Evolutionary conservation across 30 jellyfish, hydroid and myxozoan species (phyloP).

Genomic region (Aurelia aurita): DNA sequence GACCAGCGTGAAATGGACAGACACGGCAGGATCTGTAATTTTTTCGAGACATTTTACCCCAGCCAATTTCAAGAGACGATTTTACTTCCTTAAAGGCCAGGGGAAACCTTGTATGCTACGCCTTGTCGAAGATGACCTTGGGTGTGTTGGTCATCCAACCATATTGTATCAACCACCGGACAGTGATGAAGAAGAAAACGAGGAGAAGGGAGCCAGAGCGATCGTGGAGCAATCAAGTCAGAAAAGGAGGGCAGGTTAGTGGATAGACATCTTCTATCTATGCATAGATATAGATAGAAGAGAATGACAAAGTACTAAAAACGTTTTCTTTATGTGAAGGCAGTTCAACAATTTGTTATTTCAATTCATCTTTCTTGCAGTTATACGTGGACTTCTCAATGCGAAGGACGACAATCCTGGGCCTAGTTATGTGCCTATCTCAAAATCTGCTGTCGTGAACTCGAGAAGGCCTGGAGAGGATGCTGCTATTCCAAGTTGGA

Average conservation of each 20-base stretch:
- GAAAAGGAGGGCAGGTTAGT: slow-evolving; percentile 23
- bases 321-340: too few relatives aligned
- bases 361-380: too few relatives aligned
- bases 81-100: slow-evolving; percentile 12
- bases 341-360: too few relatives aligned
- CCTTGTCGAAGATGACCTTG: slow-evolving; percentile 11
- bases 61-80: slow-evolving; percentile 22
- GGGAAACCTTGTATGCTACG: slow-evolving; percentile 18
- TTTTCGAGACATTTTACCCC: slow-evolving; percentile 14
- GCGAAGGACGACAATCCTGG: too few relatives aligned
- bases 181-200: slow-evolving; percentile 11
- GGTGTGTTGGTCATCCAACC: slow-evolving; percentile 15
- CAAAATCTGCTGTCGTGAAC: too few relatives aligned
- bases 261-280: not conserved
- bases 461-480: too few relatives aligned
- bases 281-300: not conserved
- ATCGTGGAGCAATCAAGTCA: slow-evolving; percentile 15
- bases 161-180: slow-evolving; percentile 13
- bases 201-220: too few relatives aligned
- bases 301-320: too few relatives aligned
- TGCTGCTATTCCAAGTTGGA: too few relatives aligned
- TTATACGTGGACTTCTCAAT: too few relatives aligned
- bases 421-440: too few relatives aligned
- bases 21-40: slow-evolving; percentile 11
- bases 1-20: slow-evolving; percentile 30